Evolutionary conservation across 2,113 vertebrate genomes (phyloP).

Genomic region (Pampusana beccarii): DNA sequence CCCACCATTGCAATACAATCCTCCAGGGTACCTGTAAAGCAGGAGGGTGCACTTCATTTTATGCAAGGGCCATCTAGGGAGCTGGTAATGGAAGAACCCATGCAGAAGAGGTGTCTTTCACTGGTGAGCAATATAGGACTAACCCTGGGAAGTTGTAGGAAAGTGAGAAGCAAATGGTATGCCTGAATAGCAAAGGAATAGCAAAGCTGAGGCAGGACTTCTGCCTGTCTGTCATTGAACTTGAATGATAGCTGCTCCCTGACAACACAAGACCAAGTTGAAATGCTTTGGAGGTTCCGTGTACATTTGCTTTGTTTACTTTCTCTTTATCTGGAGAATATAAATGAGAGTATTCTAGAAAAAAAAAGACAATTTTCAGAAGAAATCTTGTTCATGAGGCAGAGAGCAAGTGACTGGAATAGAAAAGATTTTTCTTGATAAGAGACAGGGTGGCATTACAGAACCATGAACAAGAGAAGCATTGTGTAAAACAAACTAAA

Average conservation of each 20-base stretch:
- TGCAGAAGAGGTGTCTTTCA: not conserved
- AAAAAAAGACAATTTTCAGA: not conserved
- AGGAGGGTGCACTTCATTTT: not conserved
- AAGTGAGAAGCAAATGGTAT: not conserved
- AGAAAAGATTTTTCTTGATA: not conserved
- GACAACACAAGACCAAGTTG: not conserved
- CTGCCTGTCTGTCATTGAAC: not conserved
- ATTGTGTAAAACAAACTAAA: not conserved
- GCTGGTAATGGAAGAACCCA: not conserved
- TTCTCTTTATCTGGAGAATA: constrained; percentile 22
- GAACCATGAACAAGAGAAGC: not conserved
- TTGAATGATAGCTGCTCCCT: not conserved
- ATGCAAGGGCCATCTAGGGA: not conserved
- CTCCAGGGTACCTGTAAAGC: not conserved
- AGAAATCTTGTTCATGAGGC: not conserved
- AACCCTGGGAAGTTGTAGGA: not conserved
- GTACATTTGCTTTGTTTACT: not conserved
- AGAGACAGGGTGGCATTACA: not conserved
- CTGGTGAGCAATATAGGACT: not conserved
- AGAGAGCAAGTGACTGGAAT: not conserved
- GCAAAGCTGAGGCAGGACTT: not conserved
- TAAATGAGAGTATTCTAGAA: not conserved
- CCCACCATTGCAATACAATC: not conserved
- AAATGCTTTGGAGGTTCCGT: constrained; percentile 2
- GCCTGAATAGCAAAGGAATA: not conserved